These are phyloP conservation scores for Pluvialis apricaria DNA, from an alignment of 2,113 vertebrate species.

Conservation along the genomic window DNA sequence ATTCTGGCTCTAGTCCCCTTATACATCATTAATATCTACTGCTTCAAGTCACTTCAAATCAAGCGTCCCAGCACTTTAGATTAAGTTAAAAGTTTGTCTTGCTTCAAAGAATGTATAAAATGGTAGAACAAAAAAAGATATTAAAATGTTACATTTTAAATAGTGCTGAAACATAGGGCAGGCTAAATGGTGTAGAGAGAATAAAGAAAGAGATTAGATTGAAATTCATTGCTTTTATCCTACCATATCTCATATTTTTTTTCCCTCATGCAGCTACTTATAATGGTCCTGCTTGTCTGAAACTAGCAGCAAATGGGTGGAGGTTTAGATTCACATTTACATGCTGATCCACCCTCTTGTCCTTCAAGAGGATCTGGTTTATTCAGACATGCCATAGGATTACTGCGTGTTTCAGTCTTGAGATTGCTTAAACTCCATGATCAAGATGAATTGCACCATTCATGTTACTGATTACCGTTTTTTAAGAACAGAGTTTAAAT, in stretches of 20 bases:
- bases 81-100: slow-evolving; percentile 45
- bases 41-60: slow-evolving; percentile 51
- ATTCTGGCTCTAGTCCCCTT: neutral
- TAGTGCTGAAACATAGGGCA: neutral
- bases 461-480: neutral
- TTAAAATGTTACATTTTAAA: neutral
- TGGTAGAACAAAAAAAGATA: neutral
- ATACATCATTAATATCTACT: slow-evolving; percentile 41
- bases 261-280: neutral
- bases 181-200: neutral
- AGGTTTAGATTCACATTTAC: neutral
- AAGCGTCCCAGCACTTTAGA: slow-evolving; percentile 10
- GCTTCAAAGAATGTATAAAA: slow-evolving; percentile 38
- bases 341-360: neutral
- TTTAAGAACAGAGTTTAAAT: neutral
- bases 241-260: neutral
- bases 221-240: neutral
- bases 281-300: neutral
- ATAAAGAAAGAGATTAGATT: neutral
- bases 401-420: neutral
- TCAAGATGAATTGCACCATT: neutral
- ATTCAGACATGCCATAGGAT: neutral
- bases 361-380: neutral
- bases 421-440: neutral
- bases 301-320: neutral